Evolutionary conservation across 2,113 vertebrate genomes (phyloP).

Genomic region (Hirundichthys speculiger): DNA sequence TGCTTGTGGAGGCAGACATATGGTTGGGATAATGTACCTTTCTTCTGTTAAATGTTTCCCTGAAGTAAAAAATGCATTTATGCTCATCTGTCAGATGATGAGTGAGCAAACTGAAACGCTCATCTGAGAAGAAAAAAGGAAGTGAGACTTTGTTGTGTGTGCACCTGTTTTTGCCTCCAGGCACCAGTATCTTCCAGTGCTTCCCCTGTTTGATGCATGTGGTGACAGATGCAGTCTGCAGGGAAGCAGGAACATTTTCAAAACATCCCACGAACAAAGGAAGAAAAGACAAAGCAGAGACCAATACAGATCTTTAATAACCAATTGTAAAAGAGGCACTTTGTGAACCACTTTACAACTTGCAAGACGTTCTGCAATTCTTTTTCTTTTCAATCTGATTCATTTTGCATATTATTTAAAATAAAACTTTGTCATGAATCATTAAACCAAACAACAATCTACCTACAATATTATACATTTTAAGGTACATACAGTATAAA

Average conservation of each 20-base stretch:
- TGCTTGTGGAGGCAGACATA: conserved; percentile 19
- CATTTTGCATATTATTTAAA: conserved; percentile 90
- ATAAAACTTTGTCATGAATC: conserved; percentile 93
- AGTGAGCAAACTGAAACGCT: conserved; percentile 46
- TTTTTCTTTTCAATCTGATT: conserved; percentile 84
- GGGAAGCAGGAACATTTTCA: conserved; percentile 58
- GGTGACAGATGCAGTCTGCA: conserved; percentile 67
- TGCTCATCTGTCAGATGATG: conserved; percentile 45
- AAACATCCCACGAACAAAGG: conserved; percentile 59
- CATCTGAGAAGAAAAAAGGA: conserved; percentile 33
- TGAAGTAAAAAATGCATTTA: conserved; percentile 51
- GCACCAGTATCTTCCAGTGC: conserved; percentile 46
- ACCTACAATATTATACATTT: conserved; percentile 93
- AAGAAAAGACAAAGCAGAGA: conserved; percentile 65
- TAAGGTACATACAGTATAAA: conserved; percentile 90
- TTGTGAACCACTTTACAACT: conserved; percentile 85
- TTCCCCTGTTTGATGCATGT: conserved; percentile 56
- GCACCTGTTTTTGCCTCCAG: conserved; percentile 71
- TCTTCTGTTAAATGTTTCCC: conserved; percentile 46
- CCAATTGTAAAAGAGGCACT: conserved; percentile 86
- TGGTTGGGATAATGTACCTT: conserved; percentile 52
- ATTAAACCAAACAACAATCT: conserved; percentile 89
- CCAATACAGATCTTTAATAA: conserved; percentile 83
- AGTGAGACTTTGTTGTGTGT: conserved; percentile 57
- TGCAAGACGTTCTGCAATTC: conserved; percentile 79